phyloP scores from a whole-genome alignment of 2,797 vertebrate genomes.

The Artibeus lituratus region DNA sequence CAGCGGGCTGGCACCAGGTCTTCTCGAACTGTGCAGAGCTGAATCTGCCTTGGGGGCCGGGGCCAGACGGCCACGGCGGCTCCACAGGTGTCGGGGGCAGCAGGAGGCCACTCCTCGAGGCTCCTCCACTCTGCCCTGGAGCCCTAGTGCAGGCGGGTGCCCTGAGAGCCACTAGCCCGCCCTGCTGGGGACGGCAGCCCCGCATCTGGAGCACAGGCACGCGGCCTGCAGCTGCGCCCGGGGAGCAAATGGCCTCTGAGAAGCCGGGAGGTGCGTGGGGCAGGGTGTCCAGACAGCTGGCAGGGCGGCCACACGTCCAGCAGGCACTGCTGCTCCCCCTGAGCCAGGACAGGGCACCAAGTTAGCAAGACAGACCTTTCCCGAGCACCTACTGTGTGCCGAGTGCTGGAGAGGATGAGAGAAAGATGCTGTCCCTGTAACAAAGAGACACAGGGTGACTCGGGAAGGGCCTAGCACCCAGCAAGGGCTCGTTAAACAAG shows the following conservation, averaged over 20 bases:
- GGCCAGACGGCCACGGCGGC: no score
- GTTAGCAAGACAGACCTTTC: neutral
- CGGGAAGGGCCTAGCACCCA: neutral
- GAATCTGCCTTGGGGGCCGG: no score
- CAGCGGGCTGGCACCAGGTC: no score
- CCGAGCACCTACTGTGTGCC: neutral
- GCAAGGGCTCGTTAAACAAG: neutral
- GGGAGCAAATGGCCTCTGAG: neutral
- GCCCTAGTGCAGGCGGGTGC: no score
- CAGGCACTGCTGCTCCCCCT: accelerated
- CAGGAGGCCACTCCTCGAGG: no score
- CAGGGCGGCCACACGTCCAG: accelerated
- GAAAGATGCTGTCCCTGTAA: neutral
- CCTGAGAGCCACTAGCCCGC: no score
- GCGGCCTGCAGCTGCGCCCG: accelerated
- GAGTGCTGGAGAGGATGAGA: accelerated
- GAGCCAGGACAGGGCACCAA: neutral
- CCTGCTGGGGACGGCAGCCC: accelerated
- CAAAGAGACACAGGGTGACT: accelerated
- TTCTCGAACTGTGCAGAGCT: no score
- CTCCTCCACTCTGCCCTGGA: no score
- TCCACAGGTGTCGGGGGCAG: no score
- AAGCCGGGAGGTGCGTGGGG: accelerated
- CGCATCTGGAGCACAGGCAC: neutral
- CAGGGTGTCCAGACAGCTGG: accelerated